Evolutionary conservation across 2,113 vertebrate genomes (phyloP), one percentile per base, ranked within the genome.

Genomic region (Gyps fulvus): DNA sequence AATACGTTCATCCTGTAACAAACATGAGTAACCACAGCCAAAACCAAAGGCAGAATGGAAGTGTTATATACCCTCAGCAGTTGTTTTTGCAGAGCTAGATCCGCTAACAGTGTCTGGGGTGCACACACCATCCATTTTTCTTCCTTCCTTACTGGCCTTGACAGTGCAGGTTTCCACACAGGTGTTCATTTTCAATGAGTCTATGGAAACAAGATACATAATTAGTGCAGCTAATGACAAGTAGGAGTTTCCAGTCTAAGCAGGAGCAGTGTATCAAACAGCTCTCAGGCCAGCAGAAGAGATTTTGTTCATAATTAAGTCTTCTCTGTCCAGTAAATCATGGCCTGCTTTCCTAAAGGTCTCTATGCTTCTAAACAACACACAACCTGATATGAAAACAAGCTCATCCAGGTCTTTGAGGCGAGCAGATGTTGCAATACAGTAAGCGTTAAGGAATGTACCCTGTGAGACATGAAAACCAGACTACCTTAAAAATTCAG

Each of bases 81-180:
- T 4, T 83, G 38, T 9, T 76, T 15, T 34, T 76, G 62, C 21
- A 72, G 52, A 72, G n/a, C 27, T 76, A 23, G 18, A 54, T 54
- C 10, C 27, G 23, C 7, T 38, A 32, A 20, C 0, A 0, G n/a
- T 22, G 20, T 11, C 74, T 27, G n/a, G 40, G 38, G 23, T 40
- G 42, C 73, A 43, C 45, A 23, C 23, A 70, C 13, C 40, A 49
- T 34, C 45, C 18, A 2, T 62, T 54, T 78, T 12, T 12, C 59
- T 42, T 94, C 77, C 49, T 67, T 61, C 77, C 13, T 79, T 40
- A 5, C 42, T 50, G 58, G n/a, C 32, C 38, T 78, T 62, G 38
- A 34, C 58, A 54, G 14, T 1, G 0, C 49, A 42, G 47, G n/a
- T 80, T 55, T 89, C 38, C 49, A 38, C 76, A 22, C 17, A 50